Base-by-base conservation (phyloP, 1,140 invertebrate species). In the Radopholus similis region DNA sequence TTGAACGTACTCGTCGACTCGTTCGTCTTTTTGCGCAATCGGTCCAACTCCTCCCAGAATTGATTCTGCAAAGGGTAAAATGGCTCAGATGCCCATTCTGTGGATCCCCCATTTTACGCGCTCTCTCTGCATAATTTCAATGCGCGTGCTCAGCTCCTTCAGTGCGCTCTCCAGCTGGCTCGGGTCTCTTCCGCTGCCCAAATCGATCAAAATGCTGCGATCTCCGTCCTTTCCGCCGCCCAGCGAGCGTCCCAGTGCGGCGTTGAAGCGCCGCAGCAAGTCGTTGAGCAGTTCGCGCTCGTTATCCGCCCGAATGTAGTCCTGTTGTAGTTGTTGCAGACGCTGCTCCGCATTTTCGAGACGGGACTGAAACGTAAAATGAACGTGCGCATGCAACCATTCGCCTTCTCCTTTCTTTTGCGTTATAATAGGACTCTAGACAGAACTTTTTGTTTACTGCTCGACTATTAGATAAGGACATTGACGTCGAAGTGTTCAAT, bases 341-440 rank as follows among this genome's bases (percentile, higher is more conserved):
- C 79, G 58, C 69, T 81, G 77, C 44, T 81, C 80, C 1, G 73
- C 78, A 58, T 68, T 80, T 40, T 82, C 80, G 8, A 81, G 68
- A 23, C 74, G 78, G 40, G 80, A 80, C 44, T 81, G 26, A 77
- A 71, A 44, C 4, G 28, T 53, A 2, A 47, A n/a, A n/a, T n/a
- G n/a, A n/a, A n/a, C n/a, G n/a, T n/a, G n/a, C n/a, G n/a, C n/a
- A n/a, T n/a, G n/a, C n/a, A n/a, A n/a, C n/a, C n/a, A n/a, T n/a
- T n/a, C n/a, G n/a, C n/a, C n/a, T n/a, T n/a, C n/a, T n/a, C n/a
- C n/a, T n/a, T n/a, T n/a, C n/a, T n/a, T n/a, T n/a, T n/a, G n/a
- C n/a, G n/a, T n/a, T n/a, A n/a, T n/a, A n/a, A n/a, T n/a, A n/a
- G n/a, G n/a, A n/a, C n/a, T n/a, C n/a, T n/a, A n/a, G n/a, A n/a